Evolutionary conservation across 2,888 invertebrate genomes (phyloP), one percentile per base, ranked within the genome.

Genomic region (Mechanitis messenoides): DNA sequence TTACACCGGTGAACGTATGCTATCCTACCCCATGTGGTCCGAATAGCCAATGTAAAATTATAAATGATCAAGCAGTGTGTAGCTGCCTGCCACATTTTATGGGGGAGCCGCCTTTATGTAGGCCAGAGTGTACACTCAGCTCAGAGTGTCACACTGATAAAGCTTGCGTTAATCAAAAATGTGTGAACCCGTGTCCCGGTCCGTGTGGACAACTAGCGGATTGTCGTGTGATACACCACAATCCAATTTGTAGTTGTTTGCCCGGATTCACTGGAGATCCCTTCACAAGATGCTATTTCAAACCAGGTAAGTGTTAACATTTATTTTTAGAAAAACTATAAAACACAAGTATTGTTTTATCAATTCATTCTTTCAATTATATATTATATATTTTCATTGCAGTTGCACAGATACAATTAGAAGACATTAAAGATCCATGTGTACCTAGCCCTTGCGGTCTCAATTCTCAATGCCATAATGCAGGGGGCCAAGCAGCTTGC

Each of bases 211-310:
- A 92, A 68, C 92, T 93, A 73, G 91, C 95, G 45, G 91, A 92
- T 66, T 95, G 95, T 77, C 91, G 92, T 76, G 94, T 94, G 6
- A 92, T 93, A 65, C 93, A 94, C 77, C 94, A 94, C 75, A 93
- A 93, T 75, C 93, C 94, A 2, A 93, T 94, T 69, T 94, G 94
- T 74, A 92, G 92, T 72, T 95, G 95, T 77, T 84, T 90, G 61
- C 77, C 84, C 58, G 93, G 93, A 45, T 85, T 84, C 66, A 91
- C 91, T 33, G 93, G 93, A 63, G 92, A 93, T 88, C 92, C 94
- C 58, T 94, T 94, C 67, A 91, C 92, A 3, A 91, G 93, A 78
- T 95, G 94, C 75, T 91, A 91, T 73, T 74, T 88, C 55, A 90
- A 91, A 74, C 90, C 90, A 81, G 83, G 91, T 91, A 83, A 69